phyloP scores from a whole-genome alignment of 2,888 invertebrate species.

The Drosophila birchii region DNA sequence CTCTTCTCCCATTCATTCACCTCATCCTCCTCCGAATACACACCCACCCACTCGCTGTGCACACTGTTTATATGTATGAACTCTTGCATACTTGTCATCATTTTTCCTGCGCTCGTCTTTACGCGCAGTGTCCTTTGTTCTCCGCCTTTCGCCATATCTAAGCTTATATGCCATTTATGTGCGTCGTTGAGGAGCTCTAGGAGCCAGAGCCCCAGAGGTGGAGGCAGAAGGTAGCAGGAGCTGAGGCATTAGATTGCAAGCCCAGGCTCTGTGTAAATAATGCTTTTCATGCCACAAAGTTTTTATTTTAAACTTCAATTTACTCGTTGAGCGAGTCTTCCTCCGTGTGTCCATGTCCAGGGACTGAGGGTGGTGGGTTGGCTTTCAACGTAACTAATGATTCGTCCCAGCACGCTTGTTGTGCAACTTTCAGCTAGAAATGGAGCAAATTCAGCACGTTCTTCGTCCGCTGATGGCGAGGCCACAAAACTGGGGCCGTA shows the following conservation, averaged over 20 bases:
- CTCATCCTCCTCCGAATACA: conserved; percentile 18
- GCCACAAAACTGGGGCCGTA: conserved; percentile 50
- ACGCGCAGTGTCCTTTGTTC: conserved; percentile 73
- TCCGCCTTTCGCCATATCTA: conserved; percentile 61
- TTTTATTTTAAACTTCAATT: conserved; percentile 81
- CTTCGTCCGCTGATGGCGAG: conserved; percentile 21
- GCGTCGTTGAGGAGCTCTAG: conserved; percentile 38
- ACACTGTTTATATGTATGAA: background rate
- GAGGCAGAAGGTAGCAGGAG: background rate
- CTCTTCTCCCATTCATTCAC: conserved; percentile 35
- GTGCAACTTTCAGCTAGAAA: conserved; percentile 65
- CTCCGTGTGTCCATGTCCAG: conserved; percentile 29
- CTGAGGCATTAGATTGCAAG: background rate
- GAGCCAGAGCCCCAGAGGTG: background rate
- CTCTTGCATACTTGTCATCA: conserved; percentile 64
- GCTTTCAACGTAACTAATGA: conserved; percentile 71
- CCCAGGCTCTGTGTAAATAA: conserved; percentile 64
- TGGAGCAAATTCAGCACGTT: conserved; percentile 82
- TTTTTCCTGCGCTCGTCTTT: conserved; percentile 67
- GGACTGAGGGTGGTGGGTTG: conserved; percentile 1
- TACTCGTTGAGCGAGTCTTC: conserved; percentile 54
- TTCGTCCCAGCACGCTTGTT: conserved; percentile 57
- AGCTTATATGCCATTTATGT: conserved; percentile 70
- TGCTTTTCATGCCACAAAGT: conserved; percentile 71
- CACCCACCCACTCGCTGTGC: conserved; percentile 28